These are phyloP conservation scores for Nipponacmea schrenckii DNA, from an alignment of 2,888 invertebrate species.

Conservation along the genomic window DNA sequence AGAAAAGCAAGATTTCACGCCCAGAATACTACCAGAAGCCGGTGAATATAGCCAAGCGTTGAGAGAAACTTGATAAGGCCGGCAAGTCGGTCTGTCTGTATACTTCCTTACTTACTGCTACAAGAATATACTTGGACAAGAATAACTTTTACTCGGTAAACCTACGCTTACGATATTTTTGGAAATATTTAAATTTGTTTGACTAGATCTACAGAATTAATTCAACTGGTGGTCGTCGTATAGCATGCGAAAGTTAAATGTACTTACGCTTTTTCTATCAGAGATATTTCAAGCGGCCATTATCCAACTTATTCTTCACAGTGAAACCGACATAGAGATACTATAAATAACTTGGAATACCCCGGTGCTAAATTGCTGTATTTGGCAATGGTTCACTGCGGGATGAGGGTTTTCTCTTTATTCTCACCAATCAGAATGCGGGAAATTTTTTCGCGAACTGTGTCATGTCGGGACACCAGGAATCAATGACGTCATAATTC, in stretches of 20 bases:
- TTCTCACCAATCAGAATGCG: background rate
- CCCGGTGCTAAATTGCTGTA: conserved; percentile 7
- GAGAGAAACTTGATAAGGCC: conserved; percentile 7
- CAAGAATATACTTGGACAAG: too few species aligned
- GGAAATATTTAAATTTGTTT: too few species aligned
- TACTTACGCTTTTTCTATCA: background rate
- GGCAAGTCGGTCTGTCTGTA: background rate
- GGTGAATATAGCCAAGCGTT: background rate
- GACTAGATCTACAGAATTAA: too few species aligned
- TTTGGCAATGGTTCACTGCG: conserved; percentile 9
- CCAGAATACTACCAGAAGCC: conserved; percentile 3
- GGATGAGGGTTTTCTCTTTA: conserved; percentile 2
- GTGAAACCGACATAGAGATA: background rate
- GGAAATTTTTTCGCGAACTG: background rate
- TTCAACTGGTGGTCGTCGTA: too few species aligned
- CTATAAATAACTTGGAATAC: conserved; percentile 5
- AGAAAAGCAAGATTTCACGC: background rate
- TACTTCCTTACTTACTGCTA: too few species aligned
- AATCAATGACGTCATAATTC: conserved; percentile 7
- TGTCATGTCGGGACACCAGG: conserved; percentile 3
- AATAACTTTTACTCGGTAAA: too few species aligned
- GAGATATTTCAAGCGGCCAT: conserved; percentile 6
- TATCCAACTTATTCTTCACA: conserved; percentile 4
- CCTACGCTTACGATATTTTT: too few species aligned
- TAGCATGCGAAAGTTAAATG: background rate